Percentiles rank a stretch among this genome's conserved stretches.
These are phyloP conservation scores for Cydia splendana DNA, from an alignment of 1,140 invertebrate species.

Conservation along the genomic window DNA sequence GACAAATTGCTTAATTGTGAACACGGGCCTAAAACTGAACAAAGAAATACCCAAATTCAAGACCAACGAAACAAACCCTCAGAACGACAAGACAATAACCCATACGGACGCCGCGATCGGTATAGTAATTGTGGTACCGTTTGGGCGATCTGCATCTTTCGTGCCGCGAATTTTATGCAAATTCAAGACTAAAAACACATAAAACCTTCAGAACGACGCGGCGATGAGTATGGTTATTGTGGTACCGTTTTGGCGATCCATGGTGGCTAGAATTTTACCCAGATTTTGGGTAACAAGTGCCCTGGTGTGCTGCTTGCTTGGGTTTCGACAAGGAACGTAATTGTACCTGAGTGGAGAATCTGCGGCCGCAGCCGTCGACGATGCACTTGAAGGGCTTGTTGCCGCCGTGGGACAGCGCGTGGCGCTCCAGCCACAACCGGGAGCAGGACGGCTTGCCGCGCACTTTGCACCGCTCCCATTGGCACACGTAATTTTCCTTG, in stretches of 20 bases:
- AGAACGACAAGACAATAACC: conserved; percentile 31
- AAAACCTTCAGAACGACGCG: conserved; percentile 51
- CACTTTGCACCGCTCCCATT: conserved; percentile 97
- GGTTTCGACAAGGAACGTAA: conserved; percentile 55
- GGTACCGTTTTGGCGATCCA: conserved; percentile 55
- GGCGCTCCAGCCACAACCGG: conserved; percentile 94
- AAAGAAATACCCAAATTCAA: neutral
- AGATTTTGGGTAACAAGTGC: neutral
- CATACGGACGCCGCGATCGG: conserved; percentile 42
- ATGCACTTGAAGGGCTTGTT: conserved; percentile 98
- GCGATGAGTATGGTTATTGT: conserved; percentile 50
- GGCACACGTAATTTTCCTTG: conserved; percentile 91
- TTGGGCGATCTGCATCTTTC: conserved; percentile 47
- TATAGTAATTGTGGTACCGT: conserved; percentile 54
- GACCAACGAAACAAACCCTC: conserved; percentile 11
- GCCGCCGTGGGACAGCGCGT: conserved; percentile 94
- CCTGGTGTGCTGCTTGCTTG: neutral
- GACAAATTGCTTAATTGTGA: neutral
- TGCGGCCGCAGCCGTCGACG: conserved; percentile 93
- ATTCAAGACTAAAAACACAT: conserved; percentile 40
- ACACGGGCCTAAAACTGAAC: conserved; percentile 27
- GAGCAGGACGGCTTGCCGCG: conserved; percentile 94
- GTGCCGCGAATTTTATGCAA: conserved; percentile 9
- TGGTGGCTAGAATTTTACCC: conserved; percentile 27
- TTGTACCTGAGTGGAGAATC: conserved; percentile 94